Percentiles rank a stretch among this genome's conserved stretches.
Evolutionary conservation across 2,113 vertebrate genomes (phyloP).

Genomic region (Oreochromis tanganicae): DNA sequence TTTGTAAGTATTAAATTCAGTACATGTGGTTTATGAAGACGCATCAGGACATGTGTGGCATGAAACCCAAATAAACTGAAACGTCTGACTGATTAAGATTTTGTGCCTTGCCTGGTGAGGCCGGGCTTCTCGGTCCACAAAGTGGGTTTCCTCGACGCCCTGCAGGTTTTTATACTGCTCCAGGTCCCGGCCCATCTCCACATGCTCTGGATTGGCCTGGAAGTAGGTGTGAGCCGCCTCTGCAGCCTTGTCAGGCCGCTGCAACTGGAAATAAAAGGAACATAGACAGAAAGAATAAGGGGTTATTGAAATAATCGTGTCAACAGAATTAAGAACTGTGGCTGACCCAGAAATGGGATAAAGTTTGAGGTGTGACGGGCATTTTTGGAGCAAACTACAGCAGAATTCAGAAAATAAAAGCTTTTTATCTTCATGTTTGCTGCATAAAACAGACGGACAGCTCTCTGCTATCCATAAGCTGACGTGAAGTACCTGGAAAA

Average conservation of each 20-base stretch:
- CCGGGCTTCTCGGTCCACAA: conserved; percentile 82
- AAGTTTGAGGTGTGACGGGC: neutral
- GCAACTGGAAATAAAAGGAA: conserved; percentile 67
- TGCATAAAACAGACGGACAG: neutral
- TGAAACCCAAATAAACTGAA: neutral
- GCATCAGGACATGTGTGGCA: neutral
- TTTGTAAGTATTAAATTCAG: neutral
- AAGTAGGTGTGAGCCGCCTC: conserved; percentile 95
- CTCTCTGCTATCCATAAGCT: neutral
- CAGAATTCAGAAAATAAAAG: neutral
- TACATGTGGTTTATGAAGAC: neutral
- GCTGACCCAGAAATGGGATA: neutral
- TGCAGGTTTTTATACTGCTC: conserved; percentile 81
- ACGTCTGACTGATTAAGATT: neutral
- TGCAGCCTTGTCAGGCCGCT: conserved; percentile 84
- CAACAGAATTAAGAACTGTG: neutral
- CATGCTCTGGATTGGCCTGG: conserved; percentile 94
- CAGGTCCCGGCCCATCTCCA: conserved; percentile 86
- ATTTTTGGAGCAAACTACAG: neutral
- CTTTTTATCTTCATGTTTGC: neutral
- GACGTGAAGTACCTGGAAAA: neutral
- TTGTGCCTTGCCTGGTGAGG: conserved; percentile 79
- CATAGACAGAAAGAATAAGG: neutral
- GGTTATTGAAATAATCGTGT: neutral
- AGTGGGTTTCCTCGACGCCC: conserved; percentile 63